Conservation (phyloP, 2,113 vertebrate genomes). For the Burhinus bistriatus region DNA sequence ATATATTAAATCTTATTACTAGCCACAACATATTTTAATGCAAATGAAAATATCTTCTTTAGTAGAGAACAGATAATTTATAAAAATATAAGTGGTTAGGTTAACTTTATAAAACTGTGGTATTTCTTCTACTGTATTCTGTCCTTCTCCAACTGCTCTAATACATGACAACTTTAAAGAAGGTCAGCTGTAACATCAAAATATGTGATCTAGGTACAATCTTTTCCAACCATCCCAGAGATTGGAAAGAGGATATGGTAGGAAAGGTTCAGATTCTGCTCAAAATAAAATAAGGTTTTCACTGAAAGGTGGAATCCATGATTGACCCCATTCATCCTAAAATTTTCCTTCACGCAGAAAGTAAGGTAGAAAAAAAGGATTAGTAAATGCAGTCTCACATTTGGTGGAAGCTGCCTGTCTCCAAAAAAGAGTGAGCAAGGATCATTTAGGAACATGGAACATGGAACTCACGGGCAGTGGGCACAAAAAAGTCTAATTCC, state of each 20-base stretch:
- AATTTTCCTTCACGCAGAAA: not conserved
- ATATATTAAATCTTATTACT: not conserved
- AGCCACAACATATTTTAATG: not conserved
- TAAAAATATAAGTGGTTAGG: not conserved
- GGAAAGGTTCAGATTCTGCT: not conserved
- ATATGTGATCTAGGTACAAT: not conserved
- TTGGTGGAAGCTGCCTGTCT: not conserved
- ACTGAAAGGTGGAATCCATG: not conserved
- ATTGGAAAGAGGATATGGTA: not conserved
- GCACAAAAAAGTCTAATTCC: not conserved
- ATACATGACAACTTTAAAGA: not conserved
- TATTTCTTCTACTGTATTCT: not conserved
- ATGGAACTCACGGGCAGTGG: not conserved
- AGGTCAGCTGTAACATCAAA: not conserved
- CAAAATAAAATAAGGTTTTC: not conserved
- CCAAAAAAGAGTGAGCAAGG: not conserved
- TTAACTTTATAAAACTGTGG: not conserved
- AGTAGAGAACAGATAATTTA: not conserved
- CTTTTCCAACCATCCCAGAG: not conserved
- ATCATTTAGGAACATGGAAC: not conserved
- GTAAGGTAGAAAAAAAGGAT: not conserved
- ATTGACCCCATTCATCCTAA: not conserved
- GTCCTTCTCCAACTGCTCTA: not conserved
- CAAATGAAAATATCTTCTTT: not conserved
- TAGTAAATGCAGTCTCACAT: not conserved